Conservation (phyloP, 2,113 vertebrate species). For the Syrmaticus mikado region DNA sequence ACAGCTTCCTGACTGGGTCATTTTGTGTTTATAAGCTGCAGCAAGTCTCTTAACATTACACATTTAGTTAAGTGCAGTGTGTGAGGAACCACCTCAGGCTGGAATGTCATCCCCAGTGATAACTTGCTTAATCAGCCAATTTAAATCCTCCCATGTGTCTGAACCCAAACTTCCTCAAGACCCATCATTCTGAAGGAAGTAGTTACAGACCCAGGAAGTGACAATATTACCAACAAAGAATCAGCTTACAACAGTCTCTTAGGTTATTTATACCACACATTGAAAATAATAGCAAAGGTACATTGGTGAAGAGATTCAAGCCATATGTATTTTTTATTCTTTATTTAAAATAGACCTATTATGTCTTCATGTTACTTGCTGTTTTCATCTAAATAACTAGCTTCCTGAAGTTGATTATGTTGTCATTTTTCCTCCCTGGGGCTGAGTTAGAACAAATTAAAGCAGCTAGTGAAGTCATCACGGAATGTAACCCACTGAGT, state of each 20-base stretch:
- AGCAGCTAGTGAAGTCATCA: not conserved
- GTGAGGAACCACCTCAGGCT: constrained; percentile 4
- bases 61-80: not conserved
- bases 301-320: not conserved
- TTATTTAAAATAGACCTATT: not conserved
- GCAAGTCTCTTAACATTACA: not conserved
- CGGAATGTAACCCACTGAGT: not conserved
- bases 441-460: not conserved
- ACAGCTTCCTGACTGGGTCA: constrained; percentile 42
- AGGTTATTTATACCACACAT: not conserved
- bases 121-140: not conserved
- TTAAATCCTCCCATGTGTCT: not conserved
- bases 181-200: not conserved
- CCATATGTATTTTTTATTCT: not conserved
- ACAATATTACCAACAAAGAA: not conserved
- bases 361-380: not conserved
- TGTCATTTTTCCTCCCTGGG: not conserved
- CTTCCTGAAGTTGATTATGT: not conserved
- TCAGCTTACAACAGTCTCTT: not conserved
- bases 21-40: not conserved
- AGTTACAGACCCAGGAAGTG: constrained; percentile 48
- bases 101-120: not conserved
- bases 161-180: constrained; percentile 29
- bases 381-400: not conserved
- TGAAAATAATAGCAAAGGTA: constrained; percentile 6